Base-by-base conservation (phyloP, 2,113 vertebrate species). In the Tapirus terrestris region DNA sequence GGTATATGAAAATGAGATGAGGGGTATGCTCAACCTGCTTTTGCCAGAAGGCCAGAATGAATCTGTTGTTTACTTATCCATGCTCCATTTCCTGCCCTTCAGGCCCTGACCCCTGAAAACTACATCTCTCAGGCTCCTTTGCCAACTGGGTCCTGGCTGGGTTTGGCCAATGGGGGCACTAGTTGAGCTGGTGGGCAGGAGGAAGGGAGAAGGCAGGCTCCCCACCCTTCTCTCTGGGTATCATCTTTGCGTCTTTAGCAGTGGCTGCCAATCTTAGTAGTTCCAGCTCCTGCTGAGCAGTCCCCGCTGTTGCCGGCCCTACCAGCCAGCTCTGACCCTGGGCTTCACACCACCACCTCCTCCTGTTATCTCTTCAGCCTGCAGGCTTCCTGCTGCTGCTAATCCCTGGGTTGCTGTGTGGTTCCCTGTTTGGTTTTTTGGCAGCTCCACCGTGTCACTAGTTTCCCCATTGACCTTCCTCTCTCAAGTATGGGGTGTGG, bases 121-220 rank as follows among this genome's bases (percentile, higher is more conserved):
- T 67, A 53, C 88, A 72, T 31, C 53, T 97, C 67, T 77, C 83
- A 72, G 83, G 3, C 45, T 53, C 17, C 88, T 79, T 83, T 96
- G 88, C 67, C 39, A 77, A 0, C 10, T 81, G 45, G n/a, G 17
- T 95, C 10, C 36, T n/a, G 82, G 23, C 48, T 68, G 76, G 21
- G n/a, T 31, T 36, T 91, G 89, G 43, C 81, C 36, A 29, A 3
- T 43, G 75, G 23, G 43, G 43, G 67, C 33, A 6, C 39, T 27
- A 20, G 36, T 67, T 39, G 65, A 39, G 27, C 36, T 58, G 80
- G 8, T 29, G 36, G 79, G 43, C 27, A 23, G 77, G 14, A 17
- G 65, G 31, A 18, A 21, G 21, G 43, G 27, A n/a, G 76, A 63
- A 75, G 33, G 11, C 58, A 4, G 70, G 17, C 5, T 27, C 39